Conservation (phyloP, 2,888 invertebrate species). For the Halictus ligatus region DNA sequence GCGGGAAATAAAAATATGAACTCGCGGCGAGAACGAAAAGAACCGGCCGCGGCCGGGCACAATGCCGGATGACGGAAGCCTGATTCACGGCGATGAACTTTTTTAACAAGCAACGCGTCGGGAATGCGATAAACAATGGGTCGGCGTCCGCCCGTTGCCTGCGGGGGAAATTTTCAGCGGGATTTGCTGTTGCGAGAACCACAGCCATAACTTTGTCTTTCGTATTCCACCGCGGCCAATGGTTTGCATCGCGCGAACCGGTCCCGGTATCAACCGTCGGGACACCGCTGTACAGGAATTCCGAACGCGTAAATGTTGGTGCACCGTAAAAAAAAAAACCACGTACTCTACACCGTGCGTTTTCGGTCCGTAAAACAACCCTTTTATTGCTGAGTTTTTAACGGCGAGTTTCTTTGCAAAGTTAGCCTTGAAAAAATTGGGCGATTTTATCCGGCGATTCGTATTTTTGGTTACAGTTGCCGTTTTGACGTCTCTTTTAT, state of each 20-base stretch:
- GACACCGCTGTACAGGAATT: constrained; percentile 26
- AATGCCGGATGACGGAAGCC: constrained; percentile 56
- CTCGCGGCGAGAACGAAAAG: not conserved
- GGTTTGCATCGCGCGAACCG: constrained; percentile 33
- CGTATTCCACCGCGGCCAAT: constrained; percentile 44
- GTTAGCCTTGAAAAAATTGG: not conserved
- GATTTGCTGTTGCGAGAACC: constrained; percentile 27
- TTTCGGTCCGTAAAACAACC: no score
- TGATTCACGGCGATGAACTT: constrained; percentile 75
- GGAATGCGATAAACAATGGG: constrained; percentile 75
- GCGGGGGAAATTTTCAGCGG: constrained; percentile 60
- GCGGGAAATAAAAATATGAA: not conserved
- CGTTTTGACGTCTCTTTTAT: not conserved
- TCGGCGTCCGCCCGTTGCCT: constrained; percentile 33
- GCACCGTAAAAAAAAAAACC: constrained; percentile 15
- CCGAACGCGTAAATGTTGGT: constrained; percentile 51
- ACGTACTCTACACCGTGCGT: not conserved
- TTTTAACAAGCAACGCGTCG: constrained; percentile 75
- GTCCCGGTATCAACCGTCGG: constrained; percentile 24
- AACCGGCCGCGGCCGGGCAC: constrained; percentile 9
- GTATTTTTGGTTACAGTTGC: not conserved
- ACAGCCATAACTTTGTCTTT: constrained; percentile 54
- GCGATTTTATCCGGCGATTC: no score
- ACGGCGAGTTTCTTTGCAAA: not conserved
- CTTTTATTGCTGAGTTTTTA: not conserved